phyloP scores from a whole-genome alignment of 2,797 vertebrate genomes.

The Limosa lapponica region DNA sequence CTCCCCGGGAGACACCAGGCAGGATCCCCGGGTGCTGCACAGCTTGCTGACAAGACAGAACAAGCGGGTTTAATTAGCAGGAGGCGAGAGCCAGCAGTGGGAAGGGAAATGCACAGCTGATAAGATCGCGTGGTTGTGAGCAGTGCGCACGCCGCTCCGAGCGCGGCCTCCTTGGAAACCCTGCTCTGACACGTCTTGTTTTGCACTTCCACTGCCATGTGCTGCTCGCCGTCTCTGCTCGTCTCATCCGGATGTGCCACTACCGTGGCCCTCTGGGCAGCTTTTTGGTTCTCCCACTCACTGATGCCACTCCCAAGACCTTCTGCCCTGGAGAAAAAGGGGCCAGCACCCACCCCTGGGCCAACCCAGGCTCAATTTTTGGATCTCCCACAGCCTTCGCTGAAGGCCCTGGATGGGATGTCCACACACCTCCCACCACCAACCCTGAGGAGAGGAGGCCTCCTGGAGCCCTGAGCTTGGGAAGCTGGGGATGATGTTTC shows the following conservation, averaged over 20 bases:
- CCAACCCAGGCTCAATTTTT: neutral
- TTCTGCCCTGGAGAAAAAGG: neutral
- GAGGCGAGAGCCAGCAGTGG: neutral
- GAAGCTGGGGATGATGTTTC: neutral
- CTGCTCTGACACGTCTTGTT: fast-evolving
- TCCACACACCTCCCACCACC: too few species aligned
- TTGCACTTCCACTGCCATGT: neutral
- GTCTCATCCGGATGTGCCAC: fast-evolving
- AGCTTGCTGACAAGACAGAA: neutral
- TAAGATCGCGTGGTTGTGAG: neutral
- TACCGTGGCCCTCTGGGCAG: fast-evolving
- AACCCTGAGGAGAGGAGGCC: neutral
- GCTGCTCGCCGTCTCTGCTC: neutral
- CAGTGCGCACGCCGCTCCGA: fast-evolving
- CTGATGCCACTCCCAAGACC: neutral
- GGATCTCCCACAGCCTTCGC: neutral
- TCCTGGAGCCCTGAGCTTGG: neutral
- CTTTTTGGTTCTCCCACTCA: neutral
- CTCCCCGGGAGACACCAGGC: neutral
- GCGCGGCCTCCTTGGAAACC: neutral
- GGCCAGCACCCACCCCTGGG: too few species aligned
- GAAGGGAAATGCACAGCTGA: neutral
- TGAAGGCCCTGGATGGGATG: neutral
- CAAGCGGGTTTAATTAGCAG: neutral
- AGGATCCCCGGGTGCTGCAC: neutral